Evolutionary conservation across 2,888 invertebrate genomes (phyloP).

Genomic region (Parnassius apollo): DNA sequence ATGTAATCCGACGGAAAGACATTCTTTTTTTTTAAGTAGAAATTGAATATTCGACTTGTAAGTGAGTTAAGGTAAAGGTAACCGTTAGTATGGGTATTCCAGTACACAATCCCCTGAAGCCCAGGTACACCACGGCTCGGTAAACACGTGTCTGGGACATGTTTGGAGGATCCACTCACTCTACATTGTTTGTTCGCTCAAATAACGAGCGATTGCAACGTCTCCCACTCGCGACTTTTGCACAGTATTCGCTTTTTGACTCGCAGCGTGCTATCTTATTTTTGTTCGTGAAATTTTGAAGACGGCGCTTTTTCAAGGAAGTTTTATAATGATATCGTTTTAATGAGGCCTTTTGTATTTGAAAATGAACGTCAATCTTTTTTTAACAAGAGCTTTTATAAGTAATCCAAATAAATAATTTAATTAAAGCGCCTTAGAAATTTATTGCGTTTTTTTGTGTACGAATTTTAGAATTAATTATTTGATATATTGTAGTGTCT

Average conservation of each 20-base stretch:
- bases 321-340: slow-evolving; percentile 19
- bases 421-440: too few species aligned
- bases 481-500: too few species aligned
- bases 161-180: slow-evolving; percentile 31
- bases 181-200: slow-evolving; percentile 29
- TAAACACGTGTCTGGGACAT: slow-evolving; percentile 44
- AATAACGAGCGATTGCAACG: slow-evolving; percentile 33
- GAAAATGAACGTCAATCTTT: neutral
- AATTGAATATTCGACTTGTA: neutral
- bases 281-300: slow-evolving; percentile 21
- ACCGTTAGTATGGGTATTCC: slow-evolving; percentile 28
- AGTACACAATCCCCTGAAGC: slow-evolving; percentile 39
- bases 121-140: slow-evolving; percentile 44
- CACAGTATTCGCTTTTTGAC: slow-evolving; percentile 16
- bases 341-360: slow-evolving; percentile 17
- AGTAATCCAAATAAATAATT: too few species aligned
- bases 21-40: too few species aligned
- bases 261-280: slow-evolving; percentile 14
- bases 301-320: slow-evolving; percentile 14
- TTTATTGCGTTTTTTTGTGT: too few species aligned
- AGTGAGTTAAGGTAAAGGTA: neutral
- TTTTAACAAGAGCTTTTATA: neutral
- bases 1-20: too few species aligned
- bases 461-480: too few species aligned
- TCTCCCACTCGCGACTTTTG: slow-evolving; percentile 14